Conservation (phyloP, 2,888 invertebrate species). For the Thera obeliscata region DNA sequence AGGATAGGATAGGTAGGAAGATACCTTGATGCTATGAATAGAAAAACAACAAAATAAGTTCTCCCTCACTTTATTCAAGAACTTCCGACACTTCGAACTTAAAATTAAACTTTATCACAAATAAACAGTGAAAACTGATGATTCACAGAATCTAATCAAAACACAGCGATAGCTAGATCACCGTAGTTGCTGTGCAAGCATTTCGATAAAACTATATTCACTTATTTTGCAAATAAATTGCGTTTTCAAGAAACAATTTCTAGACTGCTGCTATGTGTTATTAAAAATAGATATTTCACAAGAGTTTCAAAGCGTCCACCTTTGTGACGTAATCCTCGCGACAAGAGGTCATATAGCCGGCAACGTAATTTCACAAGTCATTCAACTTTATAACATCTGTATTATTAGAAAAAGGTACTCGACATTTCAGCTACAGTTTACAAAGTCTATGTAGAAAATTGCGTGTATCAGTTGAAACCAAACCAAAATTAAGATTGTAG, state of each 20-base stretch:
- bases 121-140: conserved; percentile 79
- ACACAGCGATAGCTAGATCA: conserved; percentile 64
- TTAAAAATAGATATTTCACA: conserved; percentile 45
- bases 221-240: conserved; percentile 32
- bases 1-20: too few relatives aligned
- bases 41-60: conserved; percentile 43
- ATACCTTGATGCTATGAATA: not conserved
- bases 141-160: conserved; percentile 80
- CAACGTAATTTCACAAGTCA: conserved; percentile 41
- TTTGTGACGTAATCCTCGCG: conserved; percentile 40
- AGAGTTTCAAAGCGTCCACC: conserved; percentile 42
- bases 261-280: conserved; percentile 11
- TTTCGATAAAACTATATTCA: conserved; percentile 32
- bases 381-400: conserved; percentile 46
- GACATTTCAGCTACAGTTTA: conserved; percentile 1
- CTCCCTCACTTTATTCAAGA: conserved; percentile 60
- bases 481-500: conserved; percentile 14
- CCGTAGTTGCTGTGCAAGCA: conserved; percentile 45
- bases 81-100: conserved; percentile 68
- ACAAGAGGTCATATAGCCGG: conserved; percentile 31
- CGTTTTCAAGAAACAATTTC: conserved; percentile 14
- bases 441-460: not conserved
- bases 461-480: conserved; percentile 14
- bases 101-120: conserved; percentile 77
- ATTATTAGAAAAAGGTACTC: not conserved